Percentiles rank a stretch among this genome's conserved stretches.
Conservation (phyloP, 1,140 invertebrate species). For the Cotesia chilonis region DNA sequence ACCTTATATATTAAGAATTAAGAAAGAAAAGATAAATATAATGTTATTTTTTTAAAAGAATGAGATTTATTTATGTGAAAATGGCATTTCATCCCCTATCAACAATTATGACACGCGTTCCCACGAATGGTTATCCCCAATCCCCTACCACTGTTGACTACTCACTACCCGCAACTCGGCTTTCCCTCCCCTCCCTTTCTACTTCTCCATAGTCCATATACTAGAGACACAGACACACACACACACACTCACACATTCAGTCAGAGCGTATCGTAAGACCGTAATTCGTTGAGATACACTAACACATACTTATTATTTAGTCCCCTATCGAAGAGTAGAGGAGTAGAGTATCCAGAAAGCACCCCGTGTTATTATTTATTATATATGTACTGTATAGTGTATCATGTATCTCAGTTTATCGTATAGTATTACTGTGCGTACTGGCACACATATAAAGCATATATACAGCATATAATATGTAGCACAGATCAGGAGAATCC, state of each 20-base stretch:
- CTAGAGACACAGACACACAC: too few relatives aligned
- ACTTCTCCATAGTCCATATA: background rate
- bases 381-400: too few relatives aligned
- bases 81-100: constrained; percentile 47
- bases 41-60: constrained; percentile 16
- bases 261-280: too few relatives aligned
- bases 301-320: too few relatives aligned
- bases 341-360: too few relatives aligned
- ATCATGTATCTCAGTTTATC: too few relatives aligned
- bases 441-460: background rate
- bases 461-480: background rate
- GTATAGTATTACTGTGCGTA: too few relatives aligned
- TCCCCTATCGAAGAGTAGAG: too few relatives aligned
- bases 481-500: background rate
- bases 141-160: constrained; percentile 24
- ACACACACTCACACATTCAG: too few relatives aligned
- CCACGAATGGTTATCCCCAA: constrained; percentile 56
- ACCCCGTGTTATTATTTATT: too few relatives aligned
- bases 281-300: too few relatives aligned
- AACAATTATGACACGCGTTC: constrained; percentile 57
- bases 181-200: background rate
- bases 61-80: constrained; percentile 50
- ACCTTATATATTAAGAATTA: too few relatives aligned
- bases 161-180: background rate
- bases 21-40: background rate